phyloP scores from a whole-genome alignment of 2,888 invertebrate species.

The Uropetala carovei region DNA sequence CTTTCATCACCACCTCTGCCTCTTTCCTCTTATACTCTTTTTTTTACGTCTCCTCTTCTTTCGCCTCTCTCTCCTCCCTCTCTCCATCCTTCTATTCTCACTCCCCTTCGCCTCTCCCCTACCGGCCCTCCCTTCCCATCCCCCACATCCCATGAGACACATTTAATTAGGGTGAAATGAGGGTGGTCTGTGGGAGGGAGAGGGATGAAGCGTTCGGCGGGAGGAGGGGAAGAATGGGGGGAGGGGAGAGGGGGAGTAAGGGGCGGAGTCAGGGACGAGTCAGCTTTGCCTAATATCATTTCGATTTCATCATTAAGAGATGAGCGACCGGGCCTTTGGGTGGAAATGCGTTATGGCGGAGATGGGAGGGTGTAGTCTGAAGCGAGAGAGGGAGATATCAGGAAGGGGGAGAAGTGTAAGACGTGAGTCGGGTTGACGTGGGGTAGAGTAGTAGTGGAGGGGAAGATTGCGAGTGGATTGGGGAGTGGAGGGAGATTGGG shows the following conservation, averaged over 20 bases:
- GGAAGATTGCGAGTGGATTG: background rate
- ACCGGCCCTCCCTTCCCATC: background rate
- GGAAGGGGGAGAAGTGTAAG: background rate
- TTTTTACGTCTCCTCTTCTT: background rate
- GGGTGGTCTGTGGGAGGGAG: background rate
- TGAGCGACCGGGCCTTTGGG: constrained; percentile 35
- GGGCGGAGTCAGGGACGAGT: background rate
- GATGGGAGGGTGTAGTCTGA: background rate
- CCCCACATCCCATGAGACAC: background rate
- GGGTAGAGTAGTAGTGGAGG: too few species aligned
- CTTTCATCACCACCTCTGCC: background rate
- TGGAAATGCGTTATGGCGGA: constrained; percentile 43
- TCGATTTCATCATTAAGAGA: constrained; percentile 62
- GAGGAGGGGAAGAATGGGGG: background rate
- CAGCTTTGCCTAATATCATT: constrained; percentile 62
- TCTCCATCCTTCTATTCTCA: background rate
- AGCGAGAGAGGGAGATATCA: background rate
- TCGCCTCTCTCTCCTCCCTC: background rate
- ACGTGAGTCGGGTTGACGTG: too few species aligned
- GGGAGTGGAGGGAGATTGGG: background rate
- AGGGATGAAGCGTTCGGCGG: background rate
- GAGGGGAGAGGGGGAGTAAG: background rate
- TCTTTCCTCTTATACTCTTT: background rate
- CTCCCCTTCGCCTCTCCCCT: background rate
- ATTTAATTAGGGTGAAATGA: constrained; percentile 57